Base-by-base conservation (phyloP, 2,888 invertebrate genomes). In the Pristionchus arcanus region DNA sequence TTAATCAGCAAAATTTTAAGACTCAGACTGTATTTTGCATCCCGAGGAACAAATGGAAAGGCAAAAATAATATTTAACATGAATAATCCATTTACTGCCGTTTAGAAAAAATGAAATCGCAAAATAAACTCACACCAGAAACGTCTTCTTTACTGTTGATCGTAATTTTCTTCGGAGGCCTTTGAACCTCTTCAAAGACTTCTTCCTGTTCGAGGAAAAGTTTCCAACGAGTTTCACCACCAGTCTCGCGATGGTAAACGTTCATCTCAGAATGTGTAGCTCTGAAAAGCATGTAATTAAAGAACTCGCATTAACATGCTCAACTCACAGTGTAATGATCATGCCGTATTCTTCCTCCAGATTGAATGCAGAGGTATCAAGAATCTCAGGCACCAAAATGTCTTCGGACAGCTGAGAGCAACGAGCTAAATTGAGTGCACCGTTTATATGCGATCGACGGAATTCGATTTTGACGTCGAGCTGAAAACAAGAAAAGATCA, bases 391-490 rank as follows among this genome's bases (percentile, higher is more conserved):
- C 16, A 83, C 55, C 28, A 83, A 55, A 83, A 83, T 83, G 2
- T 55, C 49, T 55, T 83, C 83, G 4, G 49, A 49, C 11, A 83
- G 31, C 4, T 83, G 55, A 28, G 83, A 31, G 53, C 53, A 83
- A 13, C 55, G 55, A 19, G 83, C 83, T 31, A 83, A 28, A 19
- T 55, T 5, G 0, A 83, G 53, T 15, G 53, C 19, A 83, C 55
- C 31, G 19, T 31, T 55, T 5, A n/a, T 13, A 16, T 28, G 83
- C 28, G 74, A 37, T 77, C 25, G 53, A 55, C 53, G 83, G 55
- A 83, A 83, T 28, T 55, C 55, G 25, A 77, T 42, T 77, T 77
- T 83, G 28, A 49, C 83, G 37, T 55, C 83, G 53, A 83, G 83
- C 83, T 77, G 74, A 21, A n/a, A 63, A n/a, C 74, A 77, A 77